A percentile compares a stretch with the other conserved stretches of the same genome.
Conservation (phyloP, 2,797 vertebrate species). For the Sparus aurata region DNA sequence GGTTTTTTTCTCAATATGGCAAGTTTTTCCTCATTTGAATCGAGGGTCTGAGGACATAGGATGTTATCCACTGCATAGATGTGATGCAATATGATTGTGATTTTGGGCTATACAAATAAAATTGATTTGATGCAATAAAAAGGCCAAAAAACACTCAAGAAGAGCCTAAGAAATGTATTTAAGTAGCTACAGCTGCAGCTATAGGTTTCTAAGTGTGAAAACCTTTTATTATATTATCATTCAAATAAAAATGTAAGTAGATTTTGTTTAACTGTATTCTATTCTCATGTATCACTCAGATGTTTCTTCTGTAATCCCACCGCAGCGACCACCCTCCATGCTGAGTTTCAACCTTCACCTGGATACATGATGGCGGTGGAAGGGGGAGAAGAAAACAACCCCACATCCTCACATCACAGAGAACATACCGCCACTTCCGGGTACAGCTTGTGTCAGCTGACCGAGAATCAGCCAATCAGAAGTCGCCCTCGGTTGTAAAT, state of each 20-base stretch:
- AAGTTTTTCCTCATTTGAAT: no score
- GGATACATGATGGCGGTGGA: neutral
- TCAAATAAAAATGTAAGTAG: neutral
- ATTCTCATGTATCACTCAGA: neutral
- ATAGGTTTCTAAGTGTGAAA: neutral
- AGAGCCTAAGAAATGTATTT: no score
- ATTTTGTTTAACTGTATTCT: neutral
- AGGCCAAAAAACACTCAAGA: no score
- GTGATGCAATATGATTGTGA: no score
- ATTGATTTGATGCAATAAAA: no score
- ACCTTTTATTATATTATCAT: neutral
- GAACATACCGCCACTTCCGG: neutral
- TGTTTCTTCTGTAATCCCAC: neutral
- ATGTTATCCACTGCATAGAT: no score
- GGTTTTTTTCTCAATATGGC: no score
- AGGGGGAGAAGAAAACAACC: no score
- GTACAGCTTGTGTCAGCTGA: conserved; percentile 65
- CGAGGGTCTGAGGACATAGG: no score
- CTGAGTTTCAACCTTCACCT: conserved; percentile 67
- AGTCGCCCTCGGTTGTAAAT: conserved; percentile 44
- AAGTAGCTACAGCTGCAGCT: no score
- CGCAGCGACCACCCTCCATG: neutral
- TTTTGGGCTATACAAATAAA: no score
- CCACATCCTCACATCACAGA: neutral
- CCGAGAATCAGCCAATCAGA: conserved; percentile 66